Conservation (phyloP, 2,113 vertebrate species). For the Anarhynchus alexandrinus region DNA sequence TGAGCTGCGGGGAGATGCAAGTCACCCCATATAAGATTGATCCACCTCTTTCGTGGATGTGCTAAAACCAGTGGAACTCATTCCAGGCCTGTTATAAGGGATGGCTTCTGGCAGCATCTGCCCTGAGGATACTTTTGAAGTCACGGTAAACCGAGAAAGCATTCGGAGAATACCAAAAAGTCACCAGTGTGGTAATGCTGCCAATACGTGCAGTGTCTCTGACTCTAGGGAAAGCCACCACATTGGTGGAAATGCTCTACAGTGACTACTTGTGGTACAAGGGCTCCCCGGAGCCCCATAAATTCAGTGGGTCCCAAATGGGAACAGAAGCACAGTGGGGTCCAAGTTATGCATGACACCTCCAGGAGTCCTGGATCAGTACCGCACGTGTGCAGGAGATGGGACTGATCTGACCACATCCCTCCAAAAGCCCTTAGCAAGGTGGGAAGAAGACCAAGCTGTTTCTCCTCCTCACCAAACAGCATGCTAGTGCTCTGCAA, state of each 20-base stretch:
- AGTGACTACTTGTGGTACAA: not conserved
- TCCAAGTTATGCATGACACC: fast-evolving
- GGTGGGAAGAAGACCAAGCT: not conserved
- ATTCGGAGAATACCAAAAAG: not conserved
- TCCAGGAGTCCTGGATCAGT: not conserved
- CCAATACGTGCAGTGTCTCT: not conserved
- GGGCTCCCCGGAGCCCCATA: not conserved
- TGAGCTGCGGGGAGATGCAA: not conserved
- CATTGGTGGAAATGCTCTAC: not conserved
- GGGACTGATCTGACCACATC: not conserved
- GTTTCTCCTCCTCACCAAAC: not conserved
- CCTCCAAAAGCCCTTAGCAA: not conserved
- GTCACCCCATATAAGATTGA: not conserved
- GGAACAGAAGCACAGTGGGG: not conserved
- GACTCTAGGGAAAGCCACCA: not conserved
- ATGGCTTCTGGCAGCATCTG: not conserved
- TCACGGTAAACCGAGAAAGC: not conserved
- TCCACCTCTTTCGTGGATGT: not conserved
- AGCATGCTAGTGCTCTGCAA: fast-evolving
- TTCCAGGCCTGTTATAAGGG: not conserved
- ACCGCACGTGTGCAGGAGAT: not conserved
- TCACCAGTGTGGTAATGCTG: not conserved
- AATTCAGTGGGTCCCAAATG: not conserved
- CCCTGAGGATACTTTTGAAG: not conserved
- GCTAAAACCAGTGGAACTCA: not conserved